phyloP scores from a whole-genome alignment of 2,888 invertebrate species.

The Nebria salina region DNA sequence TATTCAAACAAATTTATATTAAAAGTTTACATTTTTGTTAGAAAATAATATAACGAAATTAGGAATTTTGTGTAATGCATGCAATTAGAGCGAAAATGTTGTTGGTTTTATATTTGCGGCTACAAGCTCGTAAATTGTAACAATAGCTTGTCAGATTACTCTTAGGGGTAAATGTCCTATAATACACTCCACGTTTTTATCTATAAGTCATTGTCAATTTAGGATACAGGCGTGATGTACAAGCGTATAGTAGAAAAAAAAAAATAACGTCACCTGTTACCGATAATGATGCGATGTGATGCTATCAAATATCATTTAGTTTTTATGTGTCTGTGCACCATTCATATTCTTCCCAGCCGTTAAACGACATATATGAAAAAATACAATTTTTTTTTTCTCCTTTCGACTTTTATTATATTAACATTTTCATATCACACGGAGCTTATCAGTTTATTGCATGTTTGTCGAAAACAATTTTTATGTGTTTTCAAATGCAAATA shows the following conservation, averaged over 20 bases:
- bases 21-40: too few relatives aligned
- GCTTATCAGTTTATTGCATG: background rate
- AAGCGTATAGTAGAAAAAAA: background rate
- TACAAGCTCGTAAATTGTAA: background rate
- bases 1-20: too few relatives aligned
- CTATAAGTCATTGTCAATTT: background rate
- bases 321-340: slow-evolving; percentile 9
- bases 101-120: background rate
- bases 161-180: background rate
- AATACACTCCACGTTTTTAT: background rate
- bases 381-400: background rate
- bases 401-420: background rate
- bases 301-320: slow-evolving; percentile 16
- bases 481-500: background rate
- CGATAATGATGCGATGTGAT: background rate
- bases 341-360: background rate
- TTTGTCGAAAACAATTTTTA: background rate
- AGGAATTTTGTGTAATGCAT: too few relatives aligned
- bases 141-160: background rate
- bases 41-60: too few relatives aligned
- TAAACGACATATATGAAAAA: background rate
- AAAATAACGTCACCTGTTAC: slow-evolving; percentile 6
- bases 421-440: background rate
- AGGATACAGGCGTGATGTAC: background rate
- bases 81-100: background rate